Evolutionary conservation across 1,140 invertebrate species (phyloP).

Genomic region (Drosophila chauvacae): DNA sequence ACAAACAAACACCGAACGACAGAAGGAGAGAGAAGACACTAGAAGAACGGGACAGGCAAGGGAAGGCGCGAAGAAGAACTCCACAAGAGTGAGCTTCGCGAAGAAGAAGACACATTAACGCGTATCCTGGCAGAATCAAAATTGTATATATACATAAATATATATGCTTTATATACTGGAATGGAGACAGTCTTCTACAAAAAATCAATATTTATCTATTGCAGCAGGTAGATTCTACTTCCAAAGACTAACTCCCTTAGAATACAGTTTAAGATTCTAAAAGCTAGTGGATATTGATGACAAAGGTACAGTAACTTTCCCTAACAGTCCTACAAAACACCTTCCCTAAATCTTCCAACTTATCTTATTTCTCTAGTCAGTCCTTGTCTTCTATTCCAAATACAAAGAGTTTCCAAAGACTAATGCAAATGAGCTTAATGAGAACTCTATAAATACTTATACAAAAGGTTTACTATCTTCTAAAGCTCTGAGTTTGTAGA

Average conservation of each 20-base stretch:
- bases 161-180: neutral
- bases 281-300: neutral
- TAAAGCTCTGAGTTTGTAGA: neutral
- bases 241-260: too few species aligned
- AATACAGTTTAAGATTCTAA: neutral
- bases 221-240: neutral
- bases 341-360: too few species aligned
- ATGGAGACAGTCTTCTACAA: neutral
- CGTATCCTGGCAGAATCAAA: conserved; percentile 12
- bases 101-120: neutral
- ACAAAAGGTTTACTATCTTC: neutral
- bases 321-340: neutral
- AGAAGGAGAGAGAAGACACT: conserved; percentile 2
- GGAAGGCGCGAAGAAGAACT: conserved; percentile 8
- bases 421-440: neutral
- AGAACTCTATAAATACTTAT: neutral
- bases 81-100: conserved; percentile 23
- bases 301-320: neutral
- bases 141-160: neutral
- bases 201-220: neutral
- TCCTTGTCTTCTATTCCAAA: neutral
- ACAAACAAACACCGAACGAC: conserved; percentile 39
- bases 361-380: neutral
- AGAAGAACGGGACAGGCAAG: neutral
- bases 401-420: neutral